Conservation (phyloP, 2,888 invertebrate genomes). For the Cataglyphis rosenhaueri region DNA sequence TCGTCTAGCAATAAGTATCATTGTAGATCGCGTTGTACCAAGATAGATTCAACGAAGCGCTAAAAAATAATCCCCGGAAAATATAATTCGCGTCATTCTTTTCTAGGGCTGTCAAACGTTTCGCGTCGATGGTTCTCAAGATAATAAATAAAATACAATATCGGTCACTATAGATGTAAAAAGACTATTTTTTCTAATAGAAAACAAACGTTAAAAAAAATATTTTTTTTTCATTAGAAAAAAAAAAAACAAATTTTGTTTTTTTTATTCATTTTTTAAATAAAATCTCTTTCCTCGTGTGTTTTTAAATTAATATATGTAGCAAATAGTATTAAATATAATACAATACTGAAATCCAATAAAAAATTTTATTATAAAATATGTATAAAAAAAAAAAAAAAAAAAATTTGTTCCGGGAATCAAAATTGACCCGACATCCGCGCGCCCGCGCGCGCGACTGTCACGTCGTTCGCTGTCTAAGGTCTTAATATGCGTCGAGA, state of each 20-base stretch:
- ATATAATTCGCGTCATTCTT: neutral
- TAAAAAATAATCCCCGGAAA: neutral
- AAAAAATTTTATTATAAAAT: neutral
- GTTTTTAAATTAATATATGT: too few species aligned
- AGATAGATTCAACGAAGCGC: neutral
- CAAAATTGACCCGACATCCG: neutral
- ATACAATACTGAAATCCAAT: neutral
- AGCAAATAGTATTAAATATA: neutral
- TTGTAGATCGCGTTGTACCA: neutral
- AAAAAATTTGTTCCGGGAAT: neutral
- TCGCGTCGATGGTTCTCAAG: constrained; percentile 1
- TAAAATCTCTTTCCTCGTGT: too few species aligned
- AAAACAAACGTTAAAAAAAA: too few species aligned
- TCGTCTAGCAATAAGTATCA: neutral
- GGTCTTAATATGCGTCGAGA: constrained; percentile 56
- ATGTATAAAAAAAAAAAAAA: neutral
- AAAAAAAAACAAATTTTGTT: too few species aligned
- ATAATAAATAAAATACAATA: neutral
- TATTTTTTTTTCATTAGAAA: too few species aligned
- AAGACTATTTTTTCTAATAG: too few species aligned
- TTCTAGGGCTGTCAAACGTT: constrained; percentile 12
- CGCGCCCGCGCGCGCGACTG: neutral
- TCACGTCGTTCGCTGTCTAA: constrained; percentile 33
- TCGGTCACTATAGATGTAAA: neutral
- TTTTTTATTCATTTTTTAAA: too few species aligned